Percentiles rank a stretch among this genome's conserved stretches.
Evolutionary conservation across 1,140 invertebrate genomes (phyloP).

Genomic region (Odontomachus brunneus): DNA sequence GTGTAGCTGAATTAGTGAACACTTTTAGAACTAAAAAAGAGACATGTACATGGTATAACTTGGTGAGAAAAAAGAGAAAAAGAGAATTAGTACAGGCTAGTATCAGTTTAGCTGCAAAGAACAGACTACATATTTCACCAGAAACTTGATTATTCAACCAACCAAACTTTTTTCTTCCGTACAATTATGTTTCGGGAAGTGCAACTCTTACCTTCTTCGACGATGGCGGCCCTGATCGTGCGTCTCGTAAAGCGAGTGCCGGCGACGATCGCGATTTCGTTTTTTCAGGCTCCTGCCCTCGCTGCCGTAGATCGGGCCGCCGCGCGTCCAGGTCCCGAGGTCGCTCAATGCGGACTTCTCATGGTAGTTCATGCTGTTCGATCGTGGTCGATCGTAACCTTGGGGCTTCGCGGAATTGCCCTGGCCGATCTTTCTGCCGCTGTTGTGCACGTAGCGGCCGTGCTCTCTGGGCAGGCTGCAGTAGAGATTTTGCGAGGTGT

Average conservation of each 20-base stretch:
- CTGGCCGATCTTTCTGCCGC: constrained; percentile 70
- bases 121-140: too few species aligned
- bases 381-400: constrained; percentile 71
- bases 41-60: too few species aligned
- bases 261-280: constrained; percentile 79
- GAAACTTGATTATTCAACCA: too few species aligned
- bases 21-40: too few species aligned
- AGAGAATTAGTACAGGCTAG: too few species aligned
- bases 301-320: constrained; percentile 78
- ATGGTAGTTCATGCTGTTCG: constrained; percentile 69
- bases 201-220: constrained; percentile 77
- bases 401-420: constrained; percentile 66
- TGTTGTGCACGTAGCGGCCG: constrained; percentile 70
- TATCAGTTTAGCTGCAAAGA: too few species aligned
- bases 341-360: constrained; percentile 74
- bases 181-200: too few species aligned
- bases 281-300: constrained; percentile 78
- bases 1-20: too few species aligned
- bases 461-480: constrained; percentile 81
- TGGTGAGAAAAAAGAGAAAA: too few species aligned
- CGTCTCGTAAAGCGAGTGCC: constrained; percentile 81
- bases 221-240: constrained; percentile 74
- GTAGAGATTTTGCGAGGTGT: constrained; percentile 81
- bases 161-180: too few species aligned
- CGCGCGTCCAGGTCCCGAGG: constrained; percentile 73